Base-by-base conservation (phyloP, 2,888 invertebrate species). In the Hoplodrina blanda region DNA sequence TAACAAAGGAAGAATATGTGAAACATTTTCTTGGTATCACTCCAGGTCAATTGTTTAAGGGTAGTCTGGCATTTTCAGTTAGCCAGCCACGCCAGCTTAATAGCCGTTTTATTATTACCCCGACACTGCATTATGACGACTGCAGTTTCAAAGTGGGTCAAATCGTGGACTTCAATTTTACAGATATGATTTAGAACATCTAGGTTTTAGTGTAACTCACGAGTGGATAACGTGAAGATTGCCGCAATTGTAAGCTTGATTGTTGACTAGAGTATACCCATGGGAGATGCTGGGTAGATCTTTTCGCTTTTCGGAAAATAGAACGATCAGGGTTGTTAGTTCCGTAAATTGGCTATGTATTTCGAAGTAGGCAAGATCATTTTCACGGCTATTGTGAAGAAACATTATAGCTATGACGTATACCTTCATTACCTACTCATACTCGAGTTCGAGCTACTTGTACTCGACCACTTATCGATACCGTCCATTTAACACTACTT, bases 111-210 rank as follows among this genome's bases (percentile, higher is more conserved):
- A 81, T 80, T 72, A 70, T 62, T 71, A 44, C 74, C 70, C 70
- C 64, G 63, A 71, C 71, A 86, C 91, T 86, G 91, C 89, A 91
- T 89, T 90, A 91, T 89, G 89, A 84, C 83, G 79, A 87, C 86
- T 89, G 89, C 89, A 89, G 81, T 88, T 46, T 52, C 17, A 46
- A 81, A 73, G 52, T 61, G 17, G 73, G 75, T 78, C 73, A 69
- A 65, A 62, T 54, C 55, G 65, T 62, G 69, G 41, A 15, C 49
- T 63, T 25, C 25, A 65, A 69, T 79, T 74, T 69, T 74, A 60
- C 44, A 50, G 60, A 61, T 46, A 44, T 72, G 50, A 62, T 72
- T 72, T 75, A 33, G 33, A 61, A 52, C 25, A 69, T 49, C 20
- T 62, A 76, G 56, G 53, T 25, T 68, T 76, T 61, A 57, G 59